Evolutionary conservation across 2,113 vertebrate genomes (phyloP).

Genomic region (Noturus placidus): DNA sequence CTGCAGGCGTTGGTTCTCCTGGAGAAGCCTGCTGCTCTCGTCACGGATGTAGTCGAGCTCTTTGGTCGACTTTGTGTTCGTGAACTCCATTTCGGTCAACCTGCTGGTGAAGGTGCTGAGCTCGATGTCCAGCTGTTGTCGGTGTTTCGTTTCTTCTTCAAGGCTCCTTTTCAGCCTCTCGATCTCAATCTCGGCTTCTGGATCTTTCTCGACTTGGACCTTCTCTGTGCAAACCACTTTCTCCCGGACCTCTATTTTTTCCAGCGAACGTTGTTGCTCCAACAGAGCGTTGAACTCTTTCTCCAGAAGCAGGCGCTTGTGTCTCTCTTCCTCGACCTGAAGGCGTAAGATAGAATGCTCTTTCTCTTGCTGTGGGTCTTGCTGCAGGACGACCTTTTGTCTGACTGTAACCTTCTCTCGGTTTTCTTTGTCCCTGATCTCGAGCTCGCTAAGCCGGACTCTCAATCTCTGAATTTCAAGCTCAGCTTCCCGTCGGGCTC

Average conservation of each 20-base stretch:
- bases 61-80: slow-evolving; percentile 90
- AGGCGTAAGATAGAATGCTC: slow-evolving; percentile 86
- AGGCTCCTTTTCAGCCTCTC: slow-evolving; percentile 81
- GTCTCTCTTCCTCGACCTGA: slow-evolving; percentile 89
- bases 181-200: slow-evolving; percentile 86
- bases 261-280: slow-evolving; percentile 80
- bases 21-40: slow-evolving; percentile 86
- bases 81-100: slow-evolving; percentile 88
- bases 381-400: slow-evolving; percentile 94
- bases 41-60: slow-evolving; percentile 91
- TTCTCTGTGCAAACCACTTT: slow-evolving; percentile 93
- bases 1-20: slow-evolving; percentile 88
- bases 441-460: slow-evolving; percentile 80
- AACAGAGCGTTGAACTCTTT: slow-evolving; percentile 80
- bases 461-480: slow-evolving; percentile 88
- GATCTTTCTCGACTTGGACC: slow-evolving; percentile 88
- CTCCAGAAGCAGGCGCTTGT: slow-evolving; percentile 84
- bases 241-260: slow-evolving; percentile 88
- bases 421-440: slow-evolving; percentile 82
- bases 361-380: slow-evolving; percentile 93
- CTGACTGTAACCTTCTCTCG: slow-evolving; percentile 89
- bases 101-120: slow-evolving; percentile 74
- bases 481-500: slow-evolving; percentile 85
- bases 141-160: slow-evolving; percentile 83
- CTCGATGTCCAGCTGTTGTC: slow-evolving; percentile 83